A percentile compares a stretch with the other conserved stretches of the same genome.
These are phyloP conservation scores for Zosterops hypoxanthus DNA, from an alignment of 2,113 vertebrate species.

Conservation along the genomic window DNA sequence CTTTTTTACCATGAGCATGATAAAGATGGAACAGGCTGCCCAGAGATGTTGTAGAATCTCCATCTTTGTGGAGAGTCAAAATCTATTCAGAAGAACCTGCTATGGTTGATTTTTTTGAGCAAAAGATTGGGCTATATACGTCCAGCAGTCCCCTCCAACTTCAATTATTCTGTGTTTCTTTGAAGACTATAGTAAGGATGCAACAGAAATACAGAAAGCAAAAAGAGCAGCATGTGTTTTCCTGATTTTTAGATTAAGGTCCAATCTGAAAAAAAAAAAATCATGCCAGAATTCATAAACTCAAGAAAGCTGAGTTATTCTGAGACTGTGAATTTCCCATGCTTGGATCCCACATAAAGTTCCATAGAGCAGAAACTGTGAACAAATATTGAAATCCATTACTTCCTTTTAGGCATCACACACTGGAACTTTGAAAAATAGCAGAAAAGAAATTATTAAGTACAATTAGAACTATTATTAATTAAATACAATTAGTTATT, in stretches of 20 bases:
- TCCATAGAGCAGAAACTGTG: background rate
- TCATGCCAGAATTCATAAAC: background rate
- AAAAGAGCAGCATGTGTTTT: background rate
- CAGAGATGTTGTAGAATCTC: background rate
- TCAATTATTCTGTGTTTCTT: background rate
- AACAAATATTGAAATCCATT: background rate
- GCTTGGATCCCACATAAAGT: background rate
- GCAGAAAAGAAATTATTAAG: background rate
- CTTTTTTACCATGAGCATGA: background rate
- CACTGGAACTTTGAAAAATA: background rate
- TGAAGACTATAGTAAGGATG: background rate
- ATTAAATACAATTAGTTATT: background rate
- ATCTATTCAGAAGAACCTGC: background rate
- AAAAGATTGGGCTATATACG: background rate
- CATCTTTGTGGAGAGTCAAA: background rate
- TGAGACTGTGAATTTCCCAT: background rate
- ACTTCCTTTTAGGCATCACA: background rate
- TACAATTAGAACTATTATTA: background rate
- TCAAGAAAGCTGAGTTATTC: background rate
- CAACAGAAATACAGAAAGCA: background rate
- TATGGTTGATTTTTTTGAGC: background rate
- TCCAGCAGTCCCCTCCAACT: background rate
- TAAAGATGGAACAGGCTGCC: background rate
- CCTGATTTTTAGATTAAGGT: background rate
- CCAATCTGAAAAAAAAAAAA: background rate